phyloP scores from a whole-genome alignment of 2,797 vertebrate species.

The Phoxinus dragarum region DNA sequence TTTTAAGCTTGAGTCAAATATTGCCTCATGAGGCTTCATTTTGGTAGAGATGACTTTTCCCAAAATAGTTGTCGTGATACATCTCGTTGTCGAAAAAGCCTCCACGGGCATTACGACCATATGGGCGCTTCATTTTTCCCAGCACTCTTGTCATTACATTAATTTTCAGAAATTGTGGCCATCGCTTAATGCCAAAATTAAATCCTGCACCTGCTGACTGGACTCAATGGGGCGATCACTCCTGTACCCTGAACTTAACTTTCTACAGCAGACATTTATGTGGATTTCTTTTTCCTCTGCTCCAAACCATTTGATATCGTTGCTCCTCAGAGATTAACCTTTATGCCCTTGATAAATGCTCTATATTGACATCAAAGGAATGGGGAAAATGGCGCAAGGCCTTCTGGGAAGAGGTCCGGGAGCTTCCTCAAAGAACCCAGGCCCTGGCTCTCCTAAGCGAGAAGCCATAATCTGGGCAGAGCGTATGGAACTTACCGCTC shows the following conservation, averaged over 20 bases:
- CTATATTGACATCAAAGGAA: slow-evolving; percentile 76
- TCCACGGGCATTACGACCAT: slow-evolving; percentile 33
- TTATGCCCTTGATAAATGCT: slow-evolving; percentile 75
- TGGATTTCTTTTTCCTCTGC: slow-evolving; percentile 60
- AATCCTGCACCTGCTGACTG: slow-evolving; percentile 70
- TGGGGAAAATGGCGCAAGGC: slow-evolving; percentile 64
- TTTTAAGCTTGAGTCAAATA: slow-evolving; percentile 33
- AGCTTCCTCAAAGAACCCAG: slow-evolving; percentile 60
- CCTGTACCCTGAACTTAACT: slow-evolving; percentile 61
- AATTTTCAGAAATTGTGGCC: slow-evolving; percentile 61
- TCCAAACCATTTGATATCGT: slow-evolving; percentile 69
- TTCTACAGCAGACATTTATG: slow-evolving; percentile 57
- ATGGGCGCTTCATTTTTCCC: slow-evolving; percentile 51
- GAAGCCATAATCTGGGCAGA: slow-evolving; percentile 66
- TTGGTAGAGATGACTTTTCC: slow-evolving; percentile 44
- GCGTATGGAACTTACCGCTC: slow-evolving; percentile 69
- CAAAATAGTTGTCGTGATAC: slow-evolving; percentile 45
- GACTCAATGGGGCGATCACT: slow-evolving; percentile 55
- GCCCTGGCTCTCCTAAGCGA: slow-evolving; percentile 53
- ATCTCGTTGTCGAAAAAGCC: slow-evolving; percentile 42
- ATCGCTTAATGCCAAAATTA: slow-evolving; percentile 64
- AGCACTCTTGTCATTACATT: slow-evolving; percentile 48
- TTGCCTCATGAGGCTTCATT: slow-evolving; percentile 27
- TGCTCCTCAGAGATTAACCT: slow-evolving; percentile 75
- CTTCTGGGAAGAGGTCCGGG: slow-evolving; percentile 67